Evolutionary conservation across 2,797 vertebrate species (phyloP).

Genomic region (Aselliscus stoliczkanus): DNA sequence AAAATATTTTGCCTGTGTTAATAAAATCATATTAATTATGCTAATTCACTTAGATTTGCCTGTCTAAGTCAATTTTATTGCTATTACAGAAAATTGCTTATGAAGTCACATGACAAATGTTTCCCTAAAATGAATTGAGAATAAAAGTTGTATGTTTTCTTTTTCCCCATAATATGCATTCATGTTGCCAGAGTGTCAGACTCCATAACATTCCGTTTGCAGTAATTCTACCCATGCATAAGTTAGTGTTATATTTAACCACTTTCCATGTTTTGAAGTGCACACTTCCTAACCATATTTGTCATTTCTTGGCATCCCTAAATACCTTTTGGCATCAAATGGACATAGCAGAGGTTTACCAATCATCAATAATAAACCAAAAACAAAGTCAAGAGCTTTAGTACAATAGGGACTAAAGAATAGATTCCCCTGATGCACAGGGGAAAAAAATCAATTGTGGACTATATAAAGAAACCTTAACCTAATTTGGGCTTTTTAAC

Average conservation of each 20-base stretch:
- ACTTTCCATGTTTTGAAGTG: neutral
- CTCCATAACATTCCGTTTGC: neutral
- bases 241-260: slow-evolving; percentile 2
- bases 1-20: slow-evolving; percentile 58
- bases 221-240: neutral
- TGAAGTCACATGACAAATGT: slow-evolving; percentile 55
- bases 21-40: slow-evolving; percentile 66
- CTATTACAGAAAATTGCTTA: slow-evolving; percentile 57
- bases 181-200: neutral
- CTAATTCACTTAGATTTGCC: slow-evolving; percentile 60
- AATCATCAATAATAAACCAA: neutral
- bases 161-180: neutral
- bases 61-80: slow-evolving; percentile 55
- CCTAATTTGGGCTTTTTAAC: neutral
- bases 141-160: slow-evolving; percentile 4
- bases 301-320: neutral
- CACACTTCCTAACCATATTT: neutral
- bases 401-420: neutral
- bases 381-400: neutral
- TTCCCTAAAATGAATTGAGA: slow-evolving; percentile 37
- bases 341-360: slow-evolving; percentile 1
- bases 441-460: neutral
- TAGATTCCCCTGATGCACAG: neutral
- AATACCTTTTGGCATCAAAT: neutral
- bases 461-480: neutral